Conservation (phyloP, 2,797 vertebrate genomes). For the Adrianichthys oophorus region DNA sequence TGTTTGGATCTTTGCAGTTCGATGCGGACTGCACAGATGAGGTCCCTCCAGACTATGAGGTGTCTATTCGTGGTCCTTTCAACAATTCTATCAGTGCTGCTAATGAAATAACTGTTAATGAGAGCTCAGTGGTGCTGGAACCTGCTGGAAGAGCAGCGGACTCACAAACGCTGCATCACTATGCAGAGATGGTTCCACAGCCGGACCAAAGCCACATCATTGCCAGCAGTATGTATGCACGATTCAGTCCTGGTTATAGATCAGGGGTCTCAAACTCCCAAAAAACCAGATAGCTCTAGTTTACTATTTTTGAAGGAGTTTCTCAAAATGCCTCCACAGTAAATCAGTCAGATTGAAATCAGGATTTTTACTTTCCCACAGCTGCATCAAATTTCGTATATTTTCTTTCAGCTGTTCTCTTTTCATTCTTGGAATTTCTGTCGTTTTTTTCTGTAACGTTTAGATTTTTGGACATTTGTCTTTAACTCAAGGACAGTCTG, state of each 20-base stretch:
- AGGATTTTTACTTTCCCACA: too few relatives aligned
- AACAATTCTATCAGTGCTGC: slow-evolving; percentile 89
- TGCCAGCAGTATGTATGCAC: slow-evolving; percentile 85
- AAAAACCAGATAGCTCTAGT: too few relatives aligned
- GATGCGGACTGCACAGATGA: slow-evolving; percentile 91
- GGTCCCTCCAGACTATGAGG: slow-evolving; percentile 88
- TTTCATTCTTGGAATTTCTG: too few relatives aligned
- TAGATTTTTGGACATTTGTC: too few relatives aligned
- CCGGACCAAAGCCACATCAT: slow-evolving; percentile 79
- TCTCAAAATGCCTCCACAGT: neutral
- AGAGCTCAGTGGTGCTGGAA: slow-evolving; percentile 90
- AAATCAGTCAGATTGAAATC: slow-evolving; percentile 4
- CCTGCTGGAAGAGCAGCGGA: slow-evolving; percentile 75
- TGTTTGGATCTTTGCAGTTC: slow-evolving; percentile 72
- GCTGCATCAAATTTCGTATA: too few relatives aligned
- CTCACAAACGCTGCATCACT: slow-evolving; percentile 82
- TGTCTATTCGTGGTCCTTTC: slow-evolving; percentile 82
- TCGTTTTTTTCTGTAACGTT: too few relatives aligned
- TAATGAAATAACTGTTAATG: slow-evolving; percentile 88
- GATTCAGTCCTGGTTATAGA: neutral
- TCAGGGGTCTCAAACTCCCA: neutral
- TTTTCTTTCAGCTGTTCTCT: too few relatives aligned
- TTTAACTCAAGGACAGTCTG: too few relatives aligned
- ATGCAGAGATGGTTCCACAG: slow-evolving; percentile 75
- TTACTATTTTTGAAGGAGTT: neutral